Evolutionary conservation across 2,797 vertebrate genomes (phyloP).

Genomic region (Pantherophis vulpinus): DNA sequence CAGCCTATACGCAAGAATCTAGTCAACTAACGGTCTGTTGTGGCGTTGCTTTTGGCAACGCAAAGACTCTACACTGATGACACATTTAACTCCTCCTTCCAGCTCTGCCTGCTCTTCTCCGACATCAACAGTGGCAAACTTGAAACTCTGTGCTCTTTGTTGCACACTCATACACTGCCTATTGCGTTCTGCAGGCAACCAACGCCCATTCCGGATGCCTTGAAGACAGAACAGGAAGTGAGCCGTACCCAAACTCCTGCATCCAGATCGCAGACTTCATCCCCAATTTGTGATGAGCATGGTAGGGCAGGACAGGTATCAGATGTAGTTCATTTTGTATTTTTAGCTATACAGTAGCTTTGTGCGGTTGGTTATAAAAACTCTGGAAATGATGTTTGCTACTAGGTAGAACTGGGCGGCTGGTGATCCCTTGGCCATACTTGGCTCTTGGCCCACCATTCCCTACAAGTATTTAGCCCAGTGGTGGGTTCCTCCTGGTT

Average conservation of each 20-base stretch:
- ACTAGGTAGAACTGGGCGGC: too few species aligned
- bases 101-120: neutral
- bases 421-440: neutral
- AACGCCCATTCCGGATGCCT: conserved; percentile 10
- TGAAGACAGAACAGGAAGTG: conserved; percentile 45
- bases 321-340: conserved; percentile 7
- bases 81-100: neutral
- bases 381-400: neutral
- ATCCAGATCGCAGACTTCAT: conserved; percentile 24
- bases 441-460: neutral
- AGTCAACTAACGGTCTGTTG: neutral
- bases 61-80: neutral
- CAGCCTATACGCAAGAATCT: neutral
- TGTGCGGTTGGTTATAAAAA: neutral
- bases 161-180: neutral
- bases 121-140: neutral
- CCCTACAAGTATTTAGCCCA: neutral
- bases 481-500: too few species aligned
- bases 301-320: conserved; percentile 78
- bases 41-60: neutral
- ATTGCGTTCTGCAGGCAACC: conserved; percentile 49
- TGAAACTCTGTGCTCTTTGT: neutral
- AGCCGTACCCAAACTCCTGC: neutral
- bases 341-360: neutral
- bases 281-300: conserved; percentile 69